These are phyloP conservation scores for Drosophila nasuta DNA, from an alignment of 1,140 invertebrate genomes.

Conservation along the genomic window DNA sequence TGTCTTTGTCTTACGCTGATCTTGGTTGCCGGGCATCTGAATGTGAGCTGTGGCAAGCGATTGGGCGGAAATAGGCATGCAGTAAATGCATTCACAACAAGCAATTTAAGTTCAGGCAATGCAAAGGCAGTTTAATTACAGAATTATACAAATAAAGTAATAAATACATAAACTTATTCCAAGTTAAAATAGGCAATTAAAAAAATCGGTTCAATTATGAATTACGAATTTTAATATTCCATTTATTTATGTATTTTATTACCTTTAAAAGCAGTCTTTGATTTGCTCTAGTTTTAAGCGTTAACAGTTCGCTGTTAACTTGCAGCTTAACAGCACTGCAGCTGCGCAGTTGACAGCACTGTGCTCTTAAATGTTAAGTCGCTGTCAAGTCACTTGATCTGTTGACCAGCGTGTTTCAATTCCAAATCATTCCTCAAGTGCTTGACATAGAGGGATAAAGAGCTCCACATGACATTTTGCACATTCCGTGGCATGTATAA, in stretches of 20 bases:
- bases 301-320: conserved; percentile 31
- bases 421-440: conserved; percentile 31
- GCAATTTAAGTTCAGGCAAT: not conserved
- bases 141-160: no score
- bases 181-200: no score
- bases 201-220: not conserved
- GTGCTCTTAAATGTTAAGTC: conserved; percentile 71
- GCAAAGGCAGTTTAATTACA: no score
- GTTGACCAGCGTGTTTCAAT: conserved; percentile 14
- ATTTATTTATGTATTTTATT: not conserved
- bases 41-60: not conserved
- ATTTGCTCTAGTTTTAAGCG: conserved; percentile 5
- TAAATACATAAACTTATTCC: no score
- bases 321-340: conserved; percentile 39
- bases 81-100: not conserved
- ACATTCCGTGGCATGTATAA: conserved; percentile 57
- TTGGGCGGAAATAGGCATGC: not conserved
- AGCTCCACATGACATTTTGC: conserved; percentile 26
- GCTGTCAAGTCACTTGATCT: conserved; percentile 36
- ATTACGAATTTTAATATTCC: not conserved
- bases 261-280: conserved; percentile 3
- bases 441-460: no score
- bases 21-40: conserved; percentile 10
- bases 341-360: conserved; percentile 43
- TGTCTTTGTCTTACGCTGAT: conserved; percentile 35